A percentile compares a stretch with the other conserved stretches of the same genome.
Evolutionary conservation across 2,888 invertebrate species (phyloP).

Genomic region (Euzophera pinguis): DNA sequence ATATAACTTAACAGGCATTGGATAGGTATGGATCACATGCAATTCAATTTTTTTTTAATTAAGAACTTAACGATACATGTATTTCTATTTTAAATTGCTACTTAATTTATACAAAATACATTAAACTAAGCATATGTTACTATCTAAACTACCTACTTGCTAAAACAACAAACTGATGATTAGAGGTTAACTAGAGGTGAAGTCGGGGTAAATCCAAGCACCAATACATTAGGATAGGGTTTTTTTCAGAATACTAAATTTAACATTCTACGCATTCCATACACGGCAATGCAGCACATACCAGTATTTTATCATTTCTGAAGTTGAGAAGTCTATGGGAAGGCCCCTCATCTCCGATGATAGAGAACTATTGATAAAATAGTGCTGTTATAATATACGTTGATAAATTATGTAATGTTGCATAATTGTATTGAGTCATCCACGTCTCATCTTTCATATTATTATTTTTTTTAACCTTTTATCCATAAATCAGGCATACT

Average conservation of each 20-base stretch:
- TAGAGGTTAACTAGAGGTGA: too few relatives aligned
- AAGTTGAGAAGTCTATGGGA: slow-evolving; percentile 62
- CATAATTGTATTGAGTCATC: neutral
- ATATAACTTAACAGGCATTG: neutral
- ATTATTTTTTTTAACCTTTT: too few relatives aligned
- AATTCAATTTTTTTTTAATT: too few relatives aligned
- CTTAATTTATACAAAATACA: too few relatives aligned
- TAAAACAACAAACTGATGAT: too few relatives aligned
- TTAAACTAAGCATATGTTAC: too few relatives aligned
- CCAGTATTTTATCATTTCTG: slow-evolving; percentile 66
- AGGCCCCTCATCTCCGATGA: slow-evolving; percentile 61
- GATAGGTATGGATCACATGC: neutral
- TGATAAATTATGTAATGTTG: neutral
- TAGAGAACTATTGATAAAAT: slow-evolving; percentile 44
- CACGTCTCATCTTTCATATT: too few relatives aligned
- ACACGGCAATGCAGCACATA: slow-evolving; percentile 39
- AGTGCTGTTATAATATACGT: neutral
- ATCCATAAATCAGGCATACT: too few relatives aligned
- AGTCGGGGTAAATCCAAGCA: neutral
- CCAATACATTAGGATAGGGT: neutral
- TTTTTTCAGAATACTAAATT: neutral
- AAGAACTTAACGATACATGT: too few relatives aligned
- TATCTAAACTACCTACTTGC: too few relatives aligned
- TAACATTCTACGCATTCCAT: slow-evolving; percentile 7
- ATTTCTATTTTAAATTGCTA: too few relatives aligned